Evolutionary conservation across 2,113 vertebrate species (phyloP).

Genomic region (Prionailurus bengalensis): DNA sequence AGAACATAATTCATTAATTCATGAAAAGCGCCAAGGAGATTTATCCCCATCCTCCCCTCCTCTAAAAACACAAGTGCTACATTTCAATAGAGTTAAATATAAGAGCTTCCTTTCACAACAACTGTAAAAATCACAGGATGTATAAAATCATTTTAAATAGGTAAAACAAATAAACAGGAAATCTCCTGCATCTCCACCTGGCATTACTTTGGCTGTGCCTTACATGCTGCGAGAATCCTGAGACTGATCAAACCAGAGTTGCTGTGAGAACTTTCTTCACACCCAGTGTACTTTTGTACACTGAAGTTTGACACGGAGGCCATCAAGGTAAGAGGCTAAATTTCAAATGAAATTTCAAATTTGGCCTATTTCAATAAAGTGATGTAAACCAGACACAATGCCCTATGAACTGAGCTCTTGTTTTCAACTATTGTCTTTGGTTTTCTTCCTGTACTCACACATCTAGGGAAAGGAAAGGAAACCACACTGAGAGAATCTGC

Average conservation of each 20-base stretch:
- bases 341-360: slow-evolving; percentile 57
- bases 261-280: neutral
- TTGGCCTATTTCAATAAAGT: neutral
- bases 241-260: neutral
- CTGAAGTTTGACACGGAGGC: slow-evolving; percentile 3
- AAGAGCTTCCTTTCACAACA: slow-evolving; percentile 58
- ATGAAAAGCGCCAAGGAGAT: neutral
- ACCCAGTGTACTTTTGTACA: neutral
- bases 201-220: neutral
- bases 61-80: neutral
- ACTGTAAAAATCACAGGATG: slow-evolving; percentile 69
- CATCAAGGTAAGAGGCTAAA: neutral
- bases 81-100: slow-evolving; percentile 35
- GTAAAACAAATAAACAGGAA: slow-evolving; percentile 76
- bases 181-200: slow-evolving; percentile 41
- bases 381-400: neutral
- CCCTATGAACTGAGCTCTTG: neutral
- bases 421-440: neutral
- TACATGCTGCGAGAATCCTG: neutral
- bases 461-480: neutral
- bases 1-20: neutral
- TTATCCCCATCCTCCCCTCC: neutral
- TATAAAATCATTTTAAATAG: slow-evolving; percentile 52
- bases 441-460: slow-evolving; percentile 35
- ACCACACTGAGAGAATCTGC: neutral